Percentiles rank a stretch among this genome's conserved stretches.
These are phyloP conservation scores for Papilio aristodemus DNA, from an alignment of 1,140 invertebrate genomes.

Conservation along the genomic window DNA sequence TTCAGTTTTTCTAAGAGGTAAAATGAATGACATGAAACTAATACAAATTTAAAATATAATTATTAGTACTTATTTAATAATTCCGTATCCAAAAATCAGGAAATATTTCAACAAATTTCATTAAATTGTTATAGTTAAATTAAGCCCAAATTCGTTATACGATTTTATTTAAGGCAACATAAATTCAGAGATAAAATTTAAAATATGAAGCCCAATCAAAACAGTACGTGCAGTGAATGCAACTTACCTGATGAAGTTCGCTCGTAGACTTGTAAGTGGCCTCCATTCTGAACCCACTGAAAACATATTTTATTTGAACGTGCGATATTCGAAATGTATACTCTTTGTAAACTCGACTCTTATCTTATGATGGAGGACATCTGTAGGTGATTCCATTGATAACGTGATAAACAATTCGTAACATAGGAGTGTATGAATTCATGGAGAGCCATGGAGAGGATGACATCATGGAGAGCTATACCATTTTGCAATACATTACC, in stretches of 20 bases:
- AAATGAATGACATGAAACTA: no score
- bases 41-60: no score
- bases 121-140: not conserved
- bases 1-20: no score
- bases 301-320: conserved; percentile 7
- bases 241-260: conserved; percentile 11
- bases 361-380: not conserved
- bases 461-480: no score
- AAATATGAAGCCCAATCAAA: conserved; percentile 26
- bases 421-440: no score
- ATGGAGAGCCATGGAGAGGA: no score
- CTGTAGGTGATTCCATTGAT: not conserved
- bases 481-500: no score
- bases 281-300: not conserved
- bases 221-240: conserved; percentile 26
- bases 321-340: not conserved
- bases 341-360: not conserved
- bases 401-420: no score
- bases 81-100: no score
- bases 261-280: conserved; percentile 7
- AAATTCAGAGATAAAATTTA: conserved; percentile 13
- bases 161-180: conserved; percentile 2
- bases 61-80: no score
- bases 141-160: not conserved
- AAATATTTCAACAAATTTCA: no score